Evolutionary conservation across 2,797 vertebrate species (phyloP).

Genomic region (Nyctalus aviator): DNA sequence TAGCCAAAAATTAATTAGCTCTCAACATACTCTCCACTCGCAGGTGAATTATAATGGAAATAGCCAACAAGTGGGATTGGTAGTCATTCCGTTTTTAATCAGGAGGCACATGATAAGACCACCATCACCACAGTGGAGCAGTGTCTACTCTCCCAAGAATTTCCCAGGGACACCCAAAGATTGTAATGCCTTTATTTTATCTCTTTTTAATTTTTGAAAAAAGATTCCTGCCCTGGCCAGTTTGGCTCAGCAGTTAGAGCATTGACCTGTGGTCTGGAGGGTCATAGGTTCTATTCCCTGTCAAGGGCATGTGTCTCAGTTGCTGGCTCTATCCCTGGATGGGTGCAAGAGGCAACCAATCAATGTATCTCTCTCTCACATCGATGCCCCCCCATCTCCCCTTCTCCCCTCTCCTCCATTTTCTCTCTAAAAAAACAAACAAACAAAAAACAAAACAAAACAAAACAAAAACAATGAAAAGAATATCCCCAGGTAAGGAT

Average conservation of each 20-base stretch:
- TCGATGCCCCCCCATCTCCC: too few relatives aligned
- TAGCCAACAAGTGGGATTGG: neutral
- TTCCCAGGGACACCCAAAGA: neutral
- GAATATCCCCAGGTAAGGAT: neutral
- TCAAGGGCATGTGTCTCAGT: too few relatives aligned
- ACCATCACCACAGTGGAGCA: neutral
- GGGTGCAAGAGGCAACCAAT: too few relatives aligned
- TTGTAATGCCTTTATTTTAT: neutral
- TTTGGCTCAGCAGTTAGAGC: too few relatives aligned
- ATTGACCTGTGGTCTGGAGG: too few relatives aligned
- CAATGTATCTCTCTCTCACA: too few relatives aligned
- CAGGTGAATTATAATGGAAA: slow-evolving; percentile 31
- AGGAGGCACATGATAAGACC: neutral
- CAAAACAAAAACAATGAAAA: too few relatives aligned
- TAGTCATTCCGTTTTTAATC: neutral
- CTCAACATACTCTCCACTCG: neutral
- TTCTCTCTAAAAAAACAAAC: too few relatives aligned
- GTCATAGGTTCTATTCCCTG: too few relatives aligned
- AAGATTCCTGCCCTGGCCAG: neutral
- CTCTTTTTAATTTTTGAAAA: slow-evolving; percentile 42
- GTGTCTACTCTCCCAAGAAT: neutral
- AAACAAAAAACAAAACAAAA: too few relatives aligned
- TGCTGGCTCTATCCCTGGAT: too few relatives aligned
- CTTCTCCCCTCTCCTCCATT: too few relatives aligned
- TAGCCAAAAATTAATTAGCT: neutral